Evolutionary conservation across 1,140 invertebrate genomes (phyloP).

Genomic region (Brachionus rotundiformis): DNA sequence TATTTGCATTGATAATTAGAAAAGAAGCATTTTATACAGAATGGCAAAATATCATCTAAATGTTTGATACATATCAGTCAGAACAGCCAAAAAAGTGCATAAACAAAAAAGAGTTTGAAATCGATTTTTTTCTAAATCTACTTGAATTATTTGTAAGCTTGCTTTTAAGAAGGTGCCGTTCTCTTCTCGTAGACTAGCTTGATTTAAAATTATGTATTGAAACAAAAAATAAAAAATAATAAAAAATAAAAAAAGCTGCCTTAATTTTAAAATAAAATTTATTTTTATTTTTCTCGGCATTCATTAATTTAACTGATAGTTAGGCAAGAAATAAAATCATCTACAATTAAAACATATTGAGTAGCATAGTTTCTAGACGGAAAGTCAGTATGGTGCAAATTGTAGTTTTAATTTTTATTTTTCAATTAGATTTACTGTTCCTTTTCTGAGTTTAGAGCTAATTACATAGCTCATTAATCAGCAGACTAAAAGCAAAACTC

Average conservation of each 20-base stretch:
- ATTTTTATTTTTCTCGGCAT: not conserved
- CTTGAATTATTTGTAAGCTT: not conserved
- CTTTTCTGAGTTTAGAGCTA: not conserved
- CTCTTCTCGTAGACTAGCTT: not conserved
- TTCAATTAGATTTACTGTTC: not conserved
- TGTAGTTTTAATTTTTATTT: not conserved
- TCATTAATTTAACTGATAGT: not conserved
- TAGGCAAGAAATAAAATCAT: constrained; percentile 1
- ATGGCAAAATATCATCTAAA: constrained; percentile 10
- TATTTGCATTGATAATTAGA: constrained; percentile 16
- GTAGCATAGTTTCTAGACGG: not conserved
- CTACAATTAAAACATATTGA: not conserved
- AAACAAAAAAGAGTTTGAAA: constrained; percentile 3
- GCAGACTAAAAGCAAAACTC: no score
- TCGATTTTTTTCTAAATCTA: constrained; percentile 13
- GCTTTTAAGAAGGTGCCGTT: not conserved
- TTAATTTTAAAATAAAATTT: not conserved
- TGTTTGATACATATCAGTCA: constrained; percentile 7
- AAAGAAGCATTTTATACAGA: constrained; percentile 13
- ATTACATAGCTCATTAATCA: not conserved
- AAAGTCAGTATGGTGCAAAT: not conserved
- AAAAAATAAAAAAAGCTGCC: not conserved
- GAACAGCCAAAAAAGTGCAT: not conserved
- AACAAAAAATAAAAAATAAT: no score
- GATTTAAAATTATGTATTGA: constrained; percentile 16